phyloP scores from a whole-genome alignment of 1,140 invertebrate species.

The Drosophila ironensis region DNA sequence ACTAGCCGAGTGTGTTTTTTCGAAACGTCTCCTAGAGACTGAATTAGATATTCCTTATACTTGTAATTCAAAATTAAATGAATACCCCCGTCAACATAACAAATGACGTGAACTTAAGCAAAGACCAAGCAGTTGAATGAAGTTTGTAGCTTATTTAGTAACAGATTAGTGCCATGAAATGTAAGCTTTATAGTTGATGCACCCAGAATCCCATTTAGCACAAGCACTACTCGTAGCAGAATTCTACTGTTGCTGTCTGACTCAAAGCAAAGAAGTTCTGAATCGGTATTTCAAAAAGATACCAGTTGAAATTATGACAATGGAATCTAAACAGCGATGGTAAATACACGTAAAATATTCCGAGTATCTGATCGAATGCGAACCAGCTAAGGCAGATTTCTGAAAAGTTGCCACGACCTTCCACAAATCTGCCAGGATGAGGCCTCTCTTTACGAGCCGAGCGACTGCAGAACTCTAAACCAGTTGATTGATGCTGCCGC shows the following conservation, averaged over 20 bases:
- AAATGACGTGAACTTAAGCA: background rate
- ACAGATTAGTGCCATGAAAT: conserved; percentile 43
- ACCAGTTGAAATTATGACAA: conserved; percentile 15
- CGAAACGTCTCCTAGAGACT: background rate
- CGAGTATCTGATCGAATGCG: conserved; percentile 41
- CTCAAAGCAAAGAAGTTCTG: conserved; percentile 3
- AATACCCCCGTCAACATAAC: background rate
- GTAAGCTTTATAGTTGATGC: conserved; percentile 55
- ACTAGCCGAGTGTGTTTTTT: no score
- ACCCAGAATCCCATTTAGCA: conserved; percentile 12
- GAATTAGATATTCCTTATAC: no score
- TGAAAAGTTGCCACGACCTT: conserved; percentile 28
- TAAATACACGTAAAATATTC: conserved; percentile 79
- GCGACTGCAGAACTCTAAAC: conserved; percentile 44
- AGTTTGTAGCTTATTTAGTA: background rate
- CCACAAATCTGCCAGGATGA: conserved; percentile 61
- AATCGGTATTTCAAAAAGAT: conserved; percentile 70
- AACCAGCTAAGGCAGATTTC: conserved; percentile 52
- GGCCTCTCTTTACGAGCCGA: conserved; percentile 57
- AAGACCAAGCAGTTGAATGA: background rate
- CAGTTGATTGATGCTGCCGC: conserved; percentile 61
- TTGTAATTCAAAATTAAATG: no score
- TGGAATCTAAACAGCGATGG: conserved; percentile 66
- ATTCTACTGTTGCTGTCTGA: conserved; percentile 51
- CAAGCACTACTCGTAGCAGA: conserved; percentile 4